Evolutionary conservation across 1,140 invertebrate genomes (phyloP).

Genomic region (Agrilus planipennis): DNA sequence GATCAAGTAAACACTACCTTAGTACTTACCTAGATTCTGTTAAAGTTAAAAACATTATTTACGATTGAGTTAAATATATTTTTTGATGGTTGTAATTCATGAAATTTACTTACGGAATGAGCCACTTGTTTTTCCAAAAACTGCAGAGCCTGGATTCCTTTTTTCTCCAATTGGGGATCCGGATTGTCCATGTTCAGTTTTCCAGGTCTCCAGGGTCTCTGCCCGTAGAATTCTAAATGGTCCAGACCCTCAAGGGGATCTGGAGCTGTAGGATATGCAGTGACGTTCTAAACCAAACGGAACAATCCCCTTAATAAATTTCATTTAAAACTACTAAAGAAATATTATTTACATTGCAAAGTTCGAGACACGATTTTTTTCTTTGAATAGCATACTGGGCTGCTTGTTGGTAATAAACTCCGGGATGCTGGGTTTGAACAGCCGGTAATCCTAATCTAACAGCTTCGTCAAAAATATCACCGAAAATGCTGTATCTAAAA

Average conservation of each 20-base stretch:
- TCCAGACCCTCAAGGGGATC: conserved; percentile 55
- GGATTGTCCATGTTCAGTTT: conserved; percentile 65
- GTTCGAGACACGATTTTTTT: conserved; percentile 58
- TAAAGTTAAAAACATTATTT: too few relatives aligned
- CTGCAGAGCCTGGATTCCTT: conserved; percentile 69
- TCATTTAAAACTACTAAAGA: neutral
- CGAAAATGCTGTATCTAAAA: conserved; percentile 61
- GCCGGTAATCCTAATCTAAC: conserved; percentile 79
- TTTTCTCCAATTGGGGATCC: conserved; percentile 66
- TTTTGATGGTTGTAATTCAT: conserved; percentile 1
- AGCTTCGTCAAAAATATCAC: conserved; percentile 90
- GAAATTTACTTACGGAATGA: conserved; percentile 53
- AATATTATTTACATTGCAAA: conserved; percentile 49
- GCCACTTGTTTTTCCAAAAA: conserved; percentile 70
- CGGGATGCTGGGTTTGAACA: conserved; percentile 91
- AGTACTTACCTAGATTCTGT: too few relatives aligned
- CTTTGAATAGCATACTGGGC: conserved; percentile 74
- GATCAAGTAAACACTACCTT: too few relatives aligned
- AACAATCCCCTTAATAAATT: neutral
- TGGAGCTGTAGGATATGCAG: conserved; percentile 47
- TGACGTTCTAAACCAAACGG: conserved; percentile 1
- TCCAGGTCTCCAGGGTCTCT: conserved; percentile 81
- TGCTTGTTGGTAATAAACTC: conserved; percentile 91
- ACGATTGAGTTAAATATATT: too few relatives aligned
- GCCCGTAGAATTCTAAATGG: conserved; percentile 82